Base-by-base conservation (phyloP, 2,113 vertebrate species). In the Gadus chalcogrammus region DNA sequence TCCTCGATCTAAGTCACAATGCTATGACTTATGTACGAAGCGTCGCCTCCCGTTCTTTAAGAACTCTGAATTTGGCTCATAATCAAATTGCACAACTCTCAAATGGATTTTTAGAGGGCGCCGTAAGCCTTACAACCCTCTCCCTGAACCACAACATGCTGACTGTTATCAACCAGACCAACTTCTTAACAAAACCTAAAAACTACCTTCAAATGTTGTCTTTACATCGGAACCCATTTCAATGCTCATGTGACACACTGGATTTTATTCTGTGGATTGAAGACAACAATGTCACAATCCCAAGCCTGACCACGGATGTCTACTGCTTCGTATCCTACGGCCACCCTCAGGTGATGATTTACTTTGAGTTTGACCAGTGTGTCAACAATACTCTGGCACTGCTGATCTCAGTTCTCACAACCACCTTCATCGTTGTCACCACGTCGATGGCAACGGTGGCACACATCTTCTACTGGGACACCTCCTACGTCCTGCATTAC, bases 391-490 rank as follows among this genome's bases (percentile, higher is more conserved):
- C 1, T 24, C 76, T 12, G 92, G 94, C 72, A 91, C 87, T 65
- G 88, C 76, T 91, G 28, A 94, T 67, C 24, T 24, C 79, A 79
- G n/a, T 90, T 38, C 0, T 95, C 17, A 88, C 88, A 1, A 85
- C 71, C 31, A 80, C 72, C 17, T 67, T 91, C 62, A 84, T 93
- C 71, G 53, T 88, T 9, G 9, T 15, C 8, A 82, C 89, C 24
- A 84, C 88, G 73, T 20, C 89, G 65, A 77, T 85, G 0, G 68
- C 86, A 2, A 82, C 91, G 52, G 76, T 69, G 55, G 85, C 90
- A 63, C 86, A 91, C 27, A 75, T 93, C 28, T 95, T 94, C 87
- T 92, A 92, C 80, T 95, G 92, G 92, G 91, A 93, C 61, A 76
- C 75, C 0, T 87, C 79, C 62, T 93, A 93, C 22, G 79, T 90